Evolutionary conservation across 2,113 vertebrate genomes (phyloP), one percentile per base, ranked within the genome.

Genomic region (Platycercus adscitus): DNA sequence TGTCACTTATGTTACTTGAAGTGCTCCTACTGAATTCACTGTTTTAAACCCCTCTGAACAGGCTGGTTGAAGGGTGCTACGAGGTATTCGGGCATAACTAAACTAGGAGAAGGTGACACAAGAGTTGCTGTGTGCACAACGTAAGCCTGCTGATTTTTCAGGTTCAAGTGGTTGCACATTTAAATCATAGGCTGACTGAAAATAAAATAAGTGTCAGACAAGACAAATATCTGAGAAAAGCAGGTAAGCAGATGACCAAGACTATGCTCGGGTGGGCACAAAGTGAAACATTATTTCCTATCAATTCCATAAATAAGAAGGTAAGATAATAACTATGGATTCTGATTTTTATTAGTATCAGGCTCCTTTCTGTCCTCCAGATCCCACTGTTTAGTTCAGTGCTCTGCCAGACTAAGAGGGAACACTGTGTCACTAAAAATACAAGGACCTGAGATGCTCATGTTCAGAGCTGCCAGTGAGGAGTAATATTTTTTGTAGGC

Each of bases 71-170:
- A 91, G 92, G 61, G 69, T 49, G 47, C 88, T 56, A 16, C 1
- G 14, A 75, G 28, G 26, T 83, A 90, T 64, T 89, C 77, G 69
- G 52, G 72, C 16, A 0, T 92, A 72, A 84, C 83, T 96, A 72
- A 89, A 93, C 65, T 63, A 56, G 35, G 50, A 77, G 78, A 94
- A 89, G 77, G 83, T 93, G 81, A 72, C 58, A 79, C 73, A 68
- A 91, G 80, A 55, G 37, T 46, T 75, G 28, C 77, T 28, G 61
- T 26, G 58, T 52, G 39, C 44, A 79, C 90, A 94, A 82, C 14
- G 3, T 23, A 71, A 86, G 46, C 49, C 49, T 61, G 24, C 35
- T 28, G 26, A 73, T 87, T 91, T 81, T 72, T 55, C 70, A 61
- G 46, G 4, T 53, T 83, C 44, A 8, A 69, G 56, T 21, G 50